A percentile compares a stretch with the other conserved stretches of the same genome.
phyloP scores from a whole-genome alignment of 2,113 vertebrate species.

The Muscicapa adusta region DNA sequence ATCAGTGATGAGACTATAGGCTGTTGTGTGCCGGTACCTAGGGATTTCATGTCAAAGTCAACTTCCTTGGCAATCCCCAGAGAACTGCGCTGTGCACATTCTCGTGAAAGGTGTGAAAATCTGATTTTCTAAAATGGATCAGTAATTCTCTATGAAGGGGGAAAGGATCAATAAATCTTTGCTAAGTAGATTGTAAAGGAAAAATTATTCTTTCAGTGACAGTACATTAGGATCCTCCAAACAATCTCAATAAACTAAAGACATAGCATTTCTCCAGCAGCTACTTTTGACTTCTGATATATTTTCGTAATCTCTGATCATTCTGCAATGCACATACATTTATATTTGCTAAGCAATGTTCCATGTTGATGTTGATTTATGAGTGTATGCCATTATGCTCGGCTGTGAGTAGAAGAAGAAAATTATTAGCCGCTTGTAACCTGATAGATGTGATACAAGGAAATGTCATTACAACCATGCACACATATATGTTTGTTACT shows the following conservation, averaged over 20 bases:
- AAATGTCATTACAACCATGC: slow-evolving; percentile 64
- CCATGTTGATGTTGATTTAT: slow-evolving; percentile 73
- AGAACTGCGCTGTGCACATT: slow-evolving; percentile 84
- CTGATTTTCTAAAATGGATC: slow-evolving; percentile 99
- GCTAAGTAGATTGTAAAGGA: slow-evolving; percentile 99
- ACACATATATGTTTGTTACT: slow-evolving; percentile 58
- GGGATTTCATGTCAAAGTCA: slow-evolving; percentile 89
- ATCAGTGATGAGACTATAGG: slow-evolving; percentile 76
- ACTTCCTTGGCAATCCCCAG: slow-evolving; percentile 81
- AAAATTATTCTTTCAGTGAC: slow-evolving; percentile 90
- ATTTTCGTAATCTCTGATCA: slow-evolving; percentile 77
- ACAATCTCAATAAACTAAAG: slow-evolving; percentile 92
- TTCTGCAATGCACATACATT: slow-evolving; percentile 76
- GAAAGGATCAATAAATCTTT: slow-evolving; percentile 98
- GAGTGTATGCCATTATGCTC: slow-evolving; percentile 66
- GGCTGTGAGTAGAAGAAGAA: slow-evolving; percentile 70
- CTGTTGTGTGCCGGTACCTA: slow-evolving; percentile 61
- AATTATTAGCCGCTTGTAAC: slow-evolving; percentile 76
- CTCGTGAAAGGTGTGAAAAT: slow-evolving; percentile 98
- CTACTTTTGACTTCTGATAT: slow-evolving; percentile 84
- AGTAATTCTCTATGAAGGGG: slow-evolving; percentile 97
- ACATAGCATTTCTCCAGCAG: slow-evolving; percentile 83
- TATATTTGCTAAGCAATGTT: slow-evolving; percentile 76
- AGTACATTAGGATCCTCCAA: slow-evolving; percentile 93
- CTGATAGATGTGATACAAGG: slow-evolving; percentile 70